Percentiles rank a stretch among this genome's conserved stretches.
These are phyloP conservation scores for Oenanthe oenanthe DNA, from an alignment of 2,113 vertebrate genomes.

Conservation along the genomic window DNA sequence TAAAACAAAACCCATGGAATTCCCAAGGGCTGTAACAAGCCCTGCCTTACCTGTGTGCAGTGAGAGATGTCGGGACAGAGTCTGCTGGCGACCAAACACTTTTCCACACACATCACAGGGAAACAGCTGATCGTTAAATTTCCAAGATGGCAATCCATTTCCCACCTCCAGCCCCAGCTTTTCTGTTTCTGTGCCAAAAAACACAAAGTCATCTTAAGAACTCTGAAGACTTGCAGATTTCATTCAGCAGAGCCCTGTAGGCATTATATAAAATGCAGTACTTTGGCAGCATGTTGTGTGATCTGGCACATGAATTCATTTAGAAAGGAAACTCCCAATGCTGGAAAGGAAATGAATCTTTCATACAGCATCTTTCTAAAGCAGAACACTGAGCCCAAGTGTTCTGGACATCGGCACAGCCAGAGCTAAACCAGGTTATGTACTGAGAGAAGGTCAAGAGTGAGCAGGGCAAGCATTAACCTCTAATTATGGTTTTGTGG, in stretches of 20 bases:
- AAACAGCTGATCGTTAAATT: constrained; percentile 93
- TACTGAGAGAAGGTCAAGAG: not conserved
- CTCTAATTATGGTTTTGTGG: not conserved
- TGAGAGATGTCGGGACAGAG: constrained; percentile 93
- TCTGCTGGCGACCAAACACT: constrained; percentile 97
- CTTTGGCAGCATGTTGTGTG: not conserved
- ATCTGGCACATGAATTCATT: not conserved
- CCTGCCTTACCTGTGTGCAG: constrained; percentile 90
- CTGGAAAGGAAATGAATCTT: not conserved
- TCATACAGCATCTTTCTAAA: not conserved
- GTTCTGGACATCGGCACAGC: not conserved
- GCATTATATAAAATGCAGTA: not conserved
- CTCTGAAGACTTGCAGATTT: not conserved
- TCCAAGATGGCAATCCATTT: constrained; percentile 90
- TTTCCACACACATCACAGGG: constrained; percentile 95
- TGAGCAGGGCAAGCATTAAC: not conserved
- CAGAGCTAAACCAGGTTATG: not conserved
- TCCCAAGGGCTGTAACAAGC: not conserved
- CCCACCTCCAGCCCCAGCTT: constrained; percentile 86
- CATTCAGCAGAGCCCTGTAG: not conserved
- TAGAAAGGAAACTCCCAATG: not conserved
- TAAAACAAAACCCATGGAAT: not conserved
- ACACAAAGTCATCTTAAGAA: constrained; percentile 12
- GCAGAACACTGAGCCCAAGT: not conserved
- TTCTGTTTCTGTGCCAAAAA: constrained; percentile 83